A percentile compares a stretch with the other conserved stretches of the same genome.
Evolutionary conservation across 2,888 invertebrate species (phyloP).

Genomic region (Bembecia ichneumoniformis): DNA sequence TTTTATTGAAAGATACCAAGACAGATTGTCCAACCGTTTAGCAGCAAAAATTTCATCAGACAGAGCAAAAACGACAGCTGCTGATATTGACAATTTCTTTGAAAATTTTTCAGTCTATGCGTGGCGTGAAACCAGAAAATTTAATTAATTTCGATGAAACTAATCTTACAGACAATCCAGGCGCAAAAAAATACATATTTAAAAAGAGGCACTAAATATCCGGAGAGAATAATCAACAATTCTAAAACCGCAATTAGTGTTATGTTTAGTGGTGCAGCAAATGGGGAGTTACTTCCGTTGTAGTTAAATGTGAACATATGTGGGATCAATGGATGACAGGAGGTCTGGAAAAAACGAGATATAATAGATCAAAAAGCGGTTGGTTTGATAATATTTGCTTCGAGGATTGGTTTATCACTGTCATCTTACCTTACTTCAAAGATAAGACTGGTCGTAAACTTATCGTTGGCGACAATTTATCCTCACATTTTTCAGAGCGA

Average conservation of each 20-base stretch:
- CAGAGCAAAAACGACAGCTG: conserved; percentile 4
- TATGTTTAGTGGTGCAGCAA: conserved; percentile 2
- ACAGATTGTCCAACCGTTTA: conserved; percentile 7
- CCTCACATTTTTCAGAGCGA: conserved; percentile 18
- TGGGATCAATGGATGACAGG: conserved; percentile 8
- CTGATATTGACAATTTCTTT: background rate
- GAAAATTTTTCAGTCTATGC: background rate
- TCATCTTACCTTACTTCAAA: conserved; percentile 16
- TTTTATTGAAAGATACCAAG: conserved; percentile 8
- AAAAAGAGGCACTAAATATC: conserved; percentile 4
- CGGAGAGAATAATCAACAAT: conserved; percentile 1
- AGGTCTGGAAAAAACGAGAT: conserved; percentile 8
- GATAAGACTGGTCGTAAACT: conserved; percentile 19
- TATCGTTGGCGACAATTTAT: conserved; percentile 36
- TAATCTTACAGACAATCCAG: background rate
- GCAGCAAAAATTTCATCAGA: too few species aligned
- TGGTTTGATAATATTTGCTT: conserved; percentile 15
- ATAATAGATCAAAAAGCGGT: conserved; percentile 2
- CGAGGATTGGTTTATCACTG: conserved; percentile 20
- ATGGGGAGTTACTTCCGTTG: too few species aligned
- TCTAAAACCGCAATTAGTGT: conserved; percentile 1
- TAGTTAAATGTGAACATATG: conserved; percentile 8
- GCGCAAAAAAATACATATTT: conserved; percentile 1
- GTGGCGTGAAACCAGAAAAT: background rate
- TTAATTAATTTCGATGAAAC: background rate